These are phyloP conservation scores for Tragelaphus buxtoni DNA, from an alignment of 2,113 vertebrate species.

Conservation along the genomic window DNA sequence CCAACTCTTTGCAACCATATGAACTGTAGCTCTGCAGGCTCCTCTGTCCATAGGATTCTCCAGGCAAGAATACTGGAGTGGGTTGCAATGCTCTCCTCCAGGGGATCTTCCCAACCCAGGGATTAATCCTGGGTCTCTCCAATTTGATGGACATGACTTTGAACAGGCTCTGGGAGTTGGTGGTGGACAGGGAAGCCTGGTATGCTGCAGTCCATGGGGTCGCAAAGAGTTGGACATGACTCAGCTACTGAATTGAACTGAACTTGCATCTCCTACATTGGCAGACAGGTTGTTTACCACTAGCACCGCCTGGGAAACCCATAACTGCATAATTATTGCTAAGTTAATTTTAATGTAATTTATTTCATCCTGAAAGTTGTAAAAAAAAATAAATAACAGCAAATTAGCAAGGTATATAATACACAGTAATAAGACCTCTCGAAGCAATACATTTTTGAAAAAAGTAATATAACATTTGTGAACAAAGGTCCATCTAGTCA, in stretches of 20 bases:
- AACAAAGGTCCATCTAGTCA: not conserved
- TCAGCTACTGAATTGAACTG: not conserved
- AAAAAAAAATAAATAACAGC: not conserved
- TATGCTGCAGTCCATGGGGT: not conserved
- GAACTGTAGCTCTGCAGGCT: not conserved
- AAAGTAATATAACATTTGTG: not conserved
- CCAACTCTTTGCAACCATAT: not conserved
- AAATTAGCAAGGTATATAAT: not conserved
- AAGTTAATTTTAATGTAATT: not conserved
- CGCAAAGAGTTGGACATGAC: fast-evolving
- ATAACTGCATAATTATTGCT: not conserved
- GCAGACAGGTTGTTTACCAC: not conserved
- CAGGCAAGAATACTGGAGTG: not conserved
- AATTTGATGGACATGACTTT: not conserved
- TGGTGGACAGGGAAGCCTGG: not conserved
- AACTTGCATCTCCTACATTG: not conserved
- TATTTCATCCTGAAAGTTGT: not conserved
- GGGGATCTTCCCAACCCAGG: not conserved
- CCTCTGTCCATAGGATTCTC: not conserved
- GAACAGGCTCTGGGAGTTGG: not conserved
- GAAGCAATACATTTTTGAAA: not conserved
- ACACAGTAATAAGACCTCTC: not conserved
- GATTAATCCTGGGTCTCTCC: not conserved
- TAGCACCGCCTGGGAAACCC: not conserved
- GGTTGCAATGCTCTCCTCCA: not conserved